Evolutionary conservation across 2,888 invertebrate genomes (phyloP).

Genomic region (Lycocerus yunnanus): DNA sequence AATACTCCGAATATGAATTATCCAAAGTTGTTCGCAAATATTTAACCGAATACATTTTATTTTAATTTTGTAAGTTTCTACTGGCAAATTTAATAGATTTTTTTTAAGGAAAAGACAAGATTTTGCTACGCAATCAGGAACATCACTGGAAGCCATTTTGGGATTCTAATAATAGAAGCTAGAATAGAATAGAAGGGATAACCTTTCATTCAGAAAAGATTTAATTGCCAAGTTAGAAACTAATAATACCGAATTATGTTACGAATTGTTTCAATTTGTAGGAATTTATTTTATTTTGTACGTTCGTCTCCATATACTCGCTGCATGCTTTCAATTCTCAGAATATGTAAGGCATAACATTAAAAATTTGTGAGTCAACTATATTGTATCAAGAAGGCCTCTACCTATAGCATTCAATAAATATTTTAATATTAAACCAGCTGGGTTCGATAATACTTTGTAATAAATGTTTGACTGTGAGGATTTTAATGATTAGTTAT

Average conservation of each 20-base stretch:
- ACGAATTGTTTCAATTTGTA: background rate
- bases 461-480: background rate
- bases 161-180: background rate
- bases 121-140: background rate
- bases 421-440: background rate
- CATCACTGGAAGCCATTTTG: background rate
- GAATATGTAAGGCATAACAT: background rate
- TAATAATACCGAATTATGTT: background rate
- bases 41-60: background rate
- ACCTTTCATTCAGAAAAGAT: background rate
- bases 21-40: background rate
- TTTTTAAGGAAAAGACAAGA: background rate
- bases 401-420: background rate
- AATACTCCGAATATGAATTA: slow-evolving; percentile 13
- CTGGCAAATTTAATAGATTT: background rate
- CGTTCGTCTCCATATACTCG: background rate
- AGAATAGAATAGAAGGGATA: too few species aligned
- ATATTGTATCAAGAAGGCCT: background rate
- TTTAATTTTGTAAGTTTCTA: background rate
- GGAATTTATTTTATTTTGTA: background rate
- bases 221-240: background rate
- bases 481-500: background rate
- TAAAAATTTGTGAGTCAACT: background rate
- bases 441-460: background rate
- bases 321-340: background rate